phyloP scores from a whole-genome alignment of 2,797 vertebrate species.

The Scyliorhinus canicula region DNA sequence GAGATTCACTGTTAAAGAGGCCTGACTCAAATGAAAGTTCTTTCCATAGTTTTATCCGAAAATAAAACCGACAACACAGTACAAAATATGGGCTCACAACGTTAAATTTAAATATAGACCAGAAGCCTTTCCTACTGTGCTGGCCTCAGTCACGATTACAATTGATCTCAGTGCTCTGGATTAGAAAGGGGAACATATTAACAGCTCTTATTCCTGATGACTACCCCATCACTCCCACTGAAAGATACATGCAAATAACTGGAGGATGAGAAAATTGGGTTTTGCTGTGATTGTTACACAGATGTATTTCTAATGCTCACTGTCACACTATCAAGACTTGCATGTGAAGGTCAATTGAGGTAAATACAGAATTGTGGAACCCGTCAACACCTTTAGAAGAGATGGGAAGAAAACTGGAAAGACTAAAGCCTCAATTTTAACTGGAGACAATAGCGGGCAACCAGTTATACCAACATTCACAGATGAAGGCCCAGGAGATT shows the following conservation, averaged over 20 bases:
- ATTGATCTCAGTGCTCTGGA: too few species aligned
- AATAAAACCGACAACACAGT: background rate
- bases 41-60: background rate
- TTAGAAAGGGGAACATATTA: background rate
- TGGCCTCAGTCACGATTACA: background rate
- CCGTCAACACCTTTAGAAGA: background rate
- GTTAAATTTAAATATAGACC: background rate
- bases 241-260: background rate
- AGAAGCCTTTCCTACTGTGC: background rate
- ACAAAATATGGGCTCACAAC: background rate
- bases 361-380: background rate
- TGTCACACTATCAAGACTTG: background rate
- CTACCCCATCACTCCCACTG: background rate
- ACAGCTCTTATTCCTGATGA: background rate
- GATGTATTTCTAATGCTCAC: background rate
- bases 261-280: background rate
- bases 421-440: background rate
- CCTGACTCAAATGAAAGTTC: background rate
- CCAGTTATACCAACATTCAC: background rate
- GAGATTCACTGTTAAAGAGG: background rate
- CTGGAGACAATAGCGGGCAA: background rate
- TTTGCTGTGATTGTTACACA: background rate
- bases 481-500: background rate
- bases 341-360: background rate
- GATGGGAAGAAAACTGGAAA: background rate